phyloP scores from a whole-genome alignment of 2,888 invertebrate species.

The Pachymerium ferrugineum region DNA sequence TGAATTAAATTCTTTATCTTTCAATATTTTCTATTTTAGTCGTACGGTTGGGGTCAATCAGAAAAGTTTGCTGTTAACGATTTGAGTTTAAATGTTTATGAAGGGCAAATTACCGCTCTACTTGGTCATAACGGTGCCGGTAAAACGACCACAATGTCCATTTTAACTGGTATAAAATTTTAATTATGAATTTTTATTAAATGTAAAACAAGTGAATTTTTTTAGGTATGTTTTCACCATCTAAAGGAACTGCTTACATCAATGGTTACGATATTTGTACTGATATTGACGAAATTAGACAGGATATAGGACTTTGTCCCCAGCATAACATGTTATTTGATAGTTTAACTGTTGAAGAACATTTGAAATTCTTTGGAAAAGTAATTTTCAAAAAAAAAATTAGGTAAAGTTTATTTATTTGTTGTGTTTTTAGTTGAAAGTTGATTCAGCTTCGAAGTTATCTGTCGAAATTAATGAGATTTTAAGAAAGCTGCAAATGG shows the following conservation, averaged over 20 bases:
- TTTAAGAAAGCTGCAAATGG: background rate
- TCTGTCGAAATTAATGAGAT: constrained; percentile 52
- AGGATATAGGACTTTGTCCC: constrained; percentile 80
- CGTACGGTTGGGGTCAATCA: background rate
- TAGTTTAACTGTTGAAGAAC: constrained; percentile 62
- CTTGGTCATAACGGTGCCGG: constrained; percentile 85
- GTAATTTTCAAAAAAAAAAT: background rate
- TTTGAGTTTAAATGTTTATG: constrained; percentile 67
- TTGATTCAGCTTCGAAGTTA: constrained; percentile 51
- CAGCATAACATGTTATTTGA: constrained; percentile 81
- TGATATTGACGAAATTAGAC: constrained; percentile 50
- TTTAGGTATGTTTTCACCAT: constrained; percentile 37
- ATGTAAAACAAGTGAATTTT: constrained; percentile 37
- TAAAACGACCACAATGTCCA: constrained; percentile 70
- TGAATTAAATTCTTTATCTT: no score
- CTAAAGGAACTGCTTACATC: background rate
- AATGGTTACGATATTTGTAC: background rate
- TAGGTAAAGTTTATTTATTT: background rate
- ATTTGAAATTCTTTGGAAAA: background rate
- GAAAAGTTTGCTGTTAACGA: constrained; percentile 58
- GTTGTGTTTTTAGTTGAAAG: constrained; percentile 62
- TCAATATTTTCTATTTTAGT: background rate
- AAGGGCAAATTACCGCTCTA: constrained; percentile 77
- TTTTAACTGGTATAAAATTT: constrained; percentile 55
- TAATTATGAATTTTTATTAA: background rate